Base-by-base conservation (phyloP, 2,797 vertebrate genomes). In the Alectoris magna region DNA sequence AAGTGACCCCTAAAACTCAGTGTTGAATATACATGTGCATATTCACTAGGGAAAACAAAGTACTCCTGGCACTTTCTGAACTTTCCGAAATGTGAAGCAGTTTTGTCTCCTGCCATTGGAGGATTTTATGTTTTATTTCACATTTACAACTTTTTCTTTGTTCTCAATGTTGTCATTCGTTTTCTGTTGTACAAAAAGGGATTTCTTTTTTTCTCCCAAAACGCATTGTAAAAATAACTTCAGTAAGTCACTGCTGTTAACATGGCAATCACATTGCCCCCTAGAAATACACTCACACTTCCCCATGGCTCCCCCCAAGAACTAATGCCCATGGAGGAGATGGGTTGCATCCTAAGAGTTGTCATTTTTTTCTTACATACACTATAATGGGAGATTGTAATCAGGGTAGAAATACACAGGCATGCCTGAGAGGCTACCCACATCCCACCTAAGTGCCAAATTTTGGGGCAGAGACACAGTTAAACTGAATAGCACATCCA, bases 341-440 rank as follows among this genome's bases (percentile, higher is more conserved):
- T 46, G 24, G 10, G 15, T 38, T 87, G 11, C 38, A 41, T 79
- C 26, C 51, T 55, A 36, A 3, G 29, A 51, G 3, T 44, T 48
- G 4, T 18, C 9, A 36, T 59, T 34, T 23, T 62, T 48, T 24
- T 6, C 19, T 53, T 49, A 27, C 13, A 9, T 29, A 64, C 29
- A 5, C 15, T 39, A 13, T 41, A 49, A 73, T 74, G n/a, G 15
- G 11, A 71, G 11, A 36, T 39, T 39, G 10, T 39, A 38, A 15
- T 39, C 36, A 11, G 36, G 15, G 36, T 62, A 27, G 81, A 66
- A 91, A 41, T 21, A 15, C 26, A 19, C 27, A 16, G 29, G 34
- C 12, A 11, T 2, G 1, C n/a, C 48, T 76, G 26, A 76, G 9
- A 0, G 1, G 6, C 48, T 49, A 49, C 48, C 13, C 48, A 49